phyloP scores from a whole-genome alignment of 2,797 vertebrate species.

The Thripadectes ignobilis region DNA sequence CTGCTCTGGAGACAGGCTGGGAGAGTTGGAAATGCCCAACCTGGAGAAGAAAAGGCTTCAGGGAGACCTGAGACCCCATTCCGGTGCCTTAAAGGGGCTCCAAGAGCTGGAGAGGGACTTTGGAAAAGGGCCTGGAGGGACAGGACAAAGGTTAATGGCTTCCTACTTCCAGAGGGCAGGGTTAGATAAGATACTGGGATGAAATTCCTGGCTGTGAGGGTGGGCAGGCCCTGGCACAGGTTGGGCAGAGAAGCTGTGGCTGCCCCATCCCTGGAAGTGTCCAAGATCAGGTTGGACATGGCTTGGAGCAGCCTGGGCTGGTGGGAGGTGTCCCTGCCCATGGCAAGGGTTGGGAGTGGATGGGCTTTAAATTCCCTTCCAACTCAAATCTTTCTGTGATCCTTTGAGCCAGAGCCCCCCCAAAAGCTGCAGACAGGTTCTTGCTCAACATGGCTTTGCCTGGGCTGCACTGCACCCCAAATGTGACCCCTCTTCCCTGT shows the following conservation, averaged over 20 bases:
- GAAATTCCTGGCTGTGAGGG: neutral
- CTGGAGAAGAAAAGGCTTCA: neutral
- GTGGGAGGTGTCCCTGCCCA: neutral
- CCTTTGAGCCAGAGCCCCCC: neutral
- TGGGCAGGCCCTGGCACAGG: neutral
- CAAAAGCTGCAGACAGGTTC: neutral
- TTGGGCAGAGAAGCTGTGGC: neutral
- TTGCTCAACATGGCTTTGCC: neutral
- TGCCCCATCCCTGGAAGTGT: neutral
- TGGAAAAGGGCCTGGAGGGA: neutral
- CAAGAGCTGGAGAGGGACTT: neutral
- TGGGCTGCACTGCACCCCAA: neutral
- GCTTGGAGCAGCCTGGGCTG: neutral
- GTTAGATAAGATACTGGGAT: neutral
- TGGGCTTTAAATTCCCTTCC: neutral
- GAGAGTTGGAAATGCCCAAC: neutral
- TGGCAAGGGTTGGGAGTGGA: accelerated
- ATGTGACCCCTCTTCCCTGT: accelerated
- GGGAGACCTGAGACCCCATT: neutral
- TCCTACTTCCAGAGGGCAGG: neutral
- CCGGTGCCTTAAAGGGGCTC: neutral
- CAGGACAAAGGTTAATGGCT: neutral
- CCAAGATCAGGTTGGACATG: neutral
- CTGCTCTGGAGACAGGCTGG: neutral
- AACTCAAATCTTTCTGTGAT: neutral